phyloP scores from a whole-genome alignment of 2,888 invertebrate species.

The Epinotia demarniana region DNA sequence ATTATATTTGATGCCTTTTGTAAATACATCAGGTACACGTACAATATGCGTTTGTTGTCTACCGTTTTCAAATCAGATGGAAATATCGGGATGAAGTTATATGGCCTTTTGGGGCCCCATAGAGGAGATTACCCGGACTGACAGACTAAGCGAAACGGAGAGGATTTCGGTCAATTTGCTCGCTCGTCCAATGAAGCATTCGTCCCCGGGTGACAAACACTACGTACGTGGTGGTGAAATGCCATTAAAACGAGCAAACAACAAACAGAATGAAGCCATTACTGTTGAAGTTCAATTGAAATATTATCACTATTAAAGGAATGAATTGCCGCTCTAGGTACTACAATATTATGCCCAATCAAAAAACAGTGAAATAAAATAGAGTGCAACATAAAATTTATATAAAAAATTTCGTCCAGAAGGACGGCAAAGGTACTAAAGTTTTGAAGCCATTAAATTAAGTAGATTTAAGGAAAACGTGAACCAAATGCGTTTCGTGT shows the following conservation, averaged over 20 bases:
- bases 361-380: background rate
- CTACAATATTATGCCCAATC: background rate
- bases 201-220: background rate
- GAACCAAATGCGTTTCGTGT: conserved; percentile 34
- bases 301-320: background rate
- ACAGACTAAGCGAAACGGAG: too few species aligned
- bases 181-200: too few species aligned
- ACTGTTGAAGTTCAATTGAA: background rate
- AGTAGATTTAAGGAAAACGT: conserved; percentile 25
- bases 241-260: background rate
- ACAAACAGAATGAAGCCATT: background rate
- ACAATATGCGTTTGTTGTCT: too few species aligned
- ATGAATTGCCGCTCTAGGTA: background rate
- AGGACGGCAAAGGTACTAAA: background rate
- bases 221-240: background rate
- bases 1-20: too few species aligned
- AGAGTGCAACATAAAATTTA: background rate
- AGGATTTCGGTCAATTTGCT: too few species aligned
- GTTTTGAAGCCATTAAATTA: conserved; percentile 12
- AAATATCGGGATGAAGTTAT: too few species aligned
- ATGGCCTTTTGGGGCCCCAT: too few species aligned
- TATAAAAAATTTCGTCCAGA: background rate
- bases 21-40: too few species aligned
- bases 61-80: too few species aligned
- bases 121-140: too few species aligned